These are phyloP conservation scores for Chrysomela aeneicollis DNA, from an alignment of 2,888 invertebrate genomes.

Conservation along the genomic window DNA sequence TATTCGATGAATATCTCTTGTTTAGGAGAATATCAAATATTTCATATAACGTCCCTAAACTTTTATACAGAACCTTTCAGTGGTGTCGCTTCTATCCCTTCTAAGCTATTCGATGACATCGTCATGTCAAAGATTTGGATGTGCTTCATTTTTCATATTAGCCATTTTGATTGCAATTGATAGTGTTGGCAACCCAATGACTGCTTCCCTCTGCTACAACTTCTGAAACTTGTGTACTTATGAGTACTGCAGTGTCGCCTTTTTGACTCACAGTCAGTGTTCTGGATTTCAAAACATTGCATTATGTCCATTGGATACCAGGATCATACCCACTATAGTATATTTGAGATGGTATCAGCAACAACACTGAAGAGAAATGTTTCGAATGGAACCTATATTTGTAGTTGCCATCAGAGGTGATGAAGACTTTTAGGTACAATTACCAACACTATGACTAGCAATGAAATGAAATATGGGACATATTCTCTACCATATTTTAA, in stretches of 20 bases:
- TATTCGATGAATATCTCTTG: slow-evolving; percentile 57
- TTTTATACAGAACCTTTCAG: slow-evolving; percentile 56
- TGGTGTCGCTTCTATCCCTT: slow-evolving; percentile 41
- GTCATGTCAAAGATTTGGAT: slow-evolving; percentile 37
- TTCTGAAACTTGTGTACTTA: too few species aligned
- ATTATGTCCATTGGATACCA: too few species aligned
- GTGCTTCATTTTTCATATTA: slow-evolving; percentile 36
- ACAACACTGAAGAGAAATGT: too few species aligned
- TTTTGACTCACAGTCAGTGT: too few species aligned
- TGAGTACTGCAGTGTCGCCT: too few species aligned
- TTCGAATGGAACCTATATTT: too few species aligned
- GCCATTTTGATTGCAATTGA: slow-evolving; percentile 30
- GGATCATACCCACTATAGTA: too few species aligned
- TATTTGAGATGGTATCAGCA: too few species aligned
- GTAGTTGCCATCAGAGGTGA: neutral
- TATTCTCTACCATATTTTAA: slow-evolving; percentile 45
- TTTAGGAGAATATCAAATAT: slow-evolving; percentile 55
- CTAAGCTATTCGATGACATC: slow-evolving; percentile 18
- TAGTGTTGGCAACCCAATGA: slow-evolving; percentile 20
- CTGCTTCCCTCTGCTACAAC: neutral
- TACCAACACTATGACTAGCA: slow-evolving; percentile 28
- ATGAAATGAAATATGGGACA: slow-evolving; percentile 53
- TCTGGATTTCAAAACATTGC: too few species aligned
- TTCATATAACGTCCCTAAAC: slow-evolving; percentile 61
- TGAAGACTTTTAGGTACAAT: neutral